Conservation (phyloP, 2,888 invertebrate species). For the Cataglyphis altisquamis region DNA sequence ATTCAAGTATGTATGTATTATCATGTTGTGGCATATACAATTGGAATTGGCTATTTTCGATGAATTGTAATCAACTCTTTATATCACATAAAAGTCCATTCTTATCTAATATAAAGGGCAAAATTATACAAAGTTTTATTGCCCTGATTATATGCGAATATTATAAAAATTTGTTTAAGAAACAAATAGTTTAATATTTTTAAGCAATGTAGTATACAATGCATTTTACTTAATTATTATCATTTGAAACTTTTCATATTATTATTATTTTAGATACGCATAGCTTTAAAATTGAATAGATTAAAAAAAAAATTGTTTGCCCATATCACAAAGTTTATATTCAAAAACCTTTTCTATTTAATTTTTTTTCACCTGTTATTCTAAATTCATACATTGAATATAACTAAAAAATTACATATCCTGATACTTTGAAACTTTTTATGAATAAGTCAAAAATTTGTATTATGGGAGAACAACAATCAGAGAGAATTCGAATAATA, state of each 20-base stretch:
- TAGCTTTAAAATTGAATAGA: constrained; percentile 5
- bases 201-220: constrained; percentile 7
- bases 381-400: background rate
- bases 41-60: constrained; percentile 27
- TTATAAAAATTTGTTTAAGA: background rate
- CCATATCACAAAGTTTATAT: background rate
- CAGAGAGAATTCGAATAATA: constrained; percentile 29
- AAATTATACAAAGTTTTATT: background rate
- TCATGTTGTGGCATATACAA: constrained; percentile 47
- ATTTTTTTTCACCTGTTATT: background rate
- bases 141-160: background rate
- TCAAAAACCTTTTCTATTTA: background rate
- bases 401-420: constrained; percentile 4
- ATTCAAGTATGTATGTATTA: constrained; percentile 52
- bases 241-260: constrained; percentile 17
- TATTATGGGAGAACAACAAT: constrained; percentile 50
- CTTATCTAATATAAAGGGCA: constrained; percentile 3
- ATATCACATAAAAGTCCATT: constrained; percentile 1
- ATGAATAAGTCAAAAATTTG: constrained; percentile 40
- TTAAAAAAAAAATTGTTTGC: background rate
- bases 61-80: constrained; percentile 31
- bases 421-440: constrained; percentile 19
- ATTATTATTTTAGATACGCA: background rate
- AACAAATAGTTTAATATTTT: background rate
- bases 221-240: background rate